Percentiles rank a stretch among this genome's conserved stretches.
Evolutionary conservation across 1,140 invertebrate genomes (phyloP).

Genomic region (Apis florea): DNA sequence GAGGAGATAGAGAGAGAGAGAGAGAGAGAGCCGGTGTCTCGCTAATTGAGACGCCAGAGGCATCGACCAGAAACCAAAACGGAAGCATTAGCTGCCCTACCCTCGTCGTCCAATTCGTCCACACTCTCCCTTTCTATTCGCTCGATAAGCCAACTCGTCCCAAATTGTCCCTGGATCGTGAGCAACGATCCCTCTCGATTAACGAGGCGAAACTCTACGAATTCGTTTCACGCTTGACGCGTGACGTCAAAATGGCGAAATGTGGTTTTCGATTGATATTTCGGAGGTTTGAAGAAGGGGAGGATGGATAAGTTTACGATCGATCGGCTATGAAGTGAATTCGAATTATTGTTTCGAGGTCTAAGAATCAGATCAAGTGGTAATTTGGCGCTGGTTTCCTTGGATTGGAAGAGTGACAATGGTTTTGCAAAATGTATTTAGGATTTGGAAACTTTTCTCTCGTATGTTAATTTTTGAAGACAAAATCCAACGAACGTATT

Average conservation of each 20-base stretch:
- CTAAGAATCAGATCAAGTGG: too few species aligned
- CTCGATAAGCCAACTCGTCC: neutral
- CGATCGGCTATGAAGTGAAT: too few species aligned
- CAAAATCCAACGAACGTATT: too few species aligned
- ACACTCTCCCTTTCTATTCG: neutral
- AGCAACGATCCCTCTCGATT: constrained; percentile 26
- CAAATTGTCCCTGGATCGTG: constrained; percentile 32
- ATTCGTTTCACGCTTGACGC: constrained; percentile 7
- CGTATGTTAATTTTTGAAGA: too few species aligned
- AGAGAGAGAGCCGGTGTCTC: constrained; percentile 16
- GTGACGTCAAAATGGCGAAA: too few species aligned
- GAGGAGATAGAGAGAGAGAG: neutral
- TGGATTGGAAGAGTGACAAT: too few species aligned
- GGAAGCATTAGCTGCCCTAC: constrained; percentile 31
- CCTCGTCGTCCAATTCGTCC: neutral
- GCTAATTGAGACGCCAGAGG: constrained; percentile 66
- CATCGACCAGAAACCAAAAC: constrained; percentile 65
- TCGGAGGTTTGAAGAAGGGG: too few species aligned
- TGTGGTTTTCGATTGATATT: too few species aligned
- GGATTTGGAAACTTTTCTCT: neutral
- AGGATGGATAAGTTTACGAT: too few species aligned
- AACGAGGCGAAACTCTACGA: constrained; percentile 18
- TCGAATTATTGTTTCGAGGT: too few species aligned
- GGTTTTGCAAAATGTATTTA: too few species aligned
- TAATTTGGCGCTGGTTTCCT: too few species aligned